phyloP scores from a whole-genome alignment of 2,797 vertebrate genomes.

The Hapalemur alaotrensis region DNA sequence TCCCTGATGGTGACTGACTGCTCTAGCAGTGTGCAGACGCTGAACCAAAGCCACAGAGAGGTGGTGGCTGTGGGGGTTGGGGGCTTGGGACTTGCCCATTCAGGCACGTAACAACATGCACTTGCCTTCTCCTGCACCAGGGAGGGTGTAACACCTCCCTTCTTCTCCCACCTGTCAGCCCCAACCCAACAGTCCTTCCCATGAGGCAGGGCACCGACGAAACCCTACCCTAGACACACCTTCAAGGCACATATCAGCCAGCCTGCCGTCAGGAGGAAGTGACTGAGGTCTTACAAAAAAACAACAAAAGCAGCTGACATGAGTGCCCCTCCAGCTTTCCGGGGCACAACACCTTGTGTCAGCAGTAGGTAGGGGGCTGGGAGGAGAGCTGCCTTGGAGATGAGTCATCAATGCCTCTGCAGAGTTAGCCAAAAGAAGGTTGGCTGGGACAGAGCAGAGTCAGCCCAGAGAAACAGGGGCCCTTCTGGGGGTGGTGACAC shows the following conservation, averaged over 20 bases:
- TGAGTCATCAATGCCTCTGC: background rate
- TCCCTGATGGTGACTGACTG: background rate
- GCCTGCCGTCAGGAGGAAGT: background rate
- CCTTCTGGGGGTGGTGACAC: background rate
- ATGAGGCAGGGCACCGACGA: background rate
- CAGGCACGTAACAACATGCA: background rate
- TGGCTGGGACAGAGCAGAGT: background rate
- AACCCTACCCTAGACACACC: background rate
- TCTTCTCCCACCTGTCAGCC: background rate
- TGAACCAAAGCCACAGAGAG: background rate
- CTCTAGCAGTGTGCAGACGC: background rate
- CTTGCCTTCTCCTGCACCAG: background rate
- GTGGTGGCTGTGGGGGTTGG: background rate
- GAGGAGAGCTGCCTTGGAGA: background rate
- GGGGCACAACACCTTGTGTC: background rate
- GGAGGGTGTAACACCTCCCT: too few relatives aligned
- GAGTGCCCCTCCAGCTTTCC: background rate
- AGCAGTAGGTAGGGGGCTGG: background rate
- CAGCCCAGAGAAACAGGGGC: background rate
- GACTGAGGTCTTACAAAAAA: background rate
- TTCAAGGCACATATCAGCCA: fast-evolving
- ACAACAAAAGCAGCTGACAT: background rate
- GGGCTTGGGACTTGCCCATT: background rate
- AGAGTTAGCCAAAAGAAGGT: background rate
- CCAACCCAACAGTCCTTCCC: slow-evolving; percentile 40